Evolutionary conservation across 2,113 vertebrate species (phyloP).

Genomic region (Agapornis roseicollis): DNA sequence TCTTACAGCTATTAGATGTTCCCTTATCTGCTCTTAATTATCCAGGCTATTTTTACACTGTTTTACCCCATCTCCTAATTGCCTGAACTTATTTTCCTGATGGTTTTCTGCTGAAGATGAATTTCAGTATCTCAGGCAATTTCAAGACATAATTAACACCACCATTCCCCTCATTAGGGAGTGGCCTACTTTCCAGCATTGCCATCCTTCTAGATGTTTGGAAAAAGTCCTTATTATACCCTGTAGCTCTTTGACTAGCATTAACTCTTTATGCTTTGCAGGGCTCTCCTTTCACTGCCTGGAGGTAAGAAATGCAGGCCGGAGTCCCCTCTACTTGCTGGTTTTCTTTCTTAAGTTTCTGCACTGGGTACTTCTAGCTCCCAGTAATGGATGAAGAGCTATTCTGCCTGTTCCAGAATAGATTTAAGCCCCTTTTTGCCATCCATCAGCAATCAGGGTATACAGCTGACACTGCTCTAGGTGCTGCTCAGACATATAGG

Average conservation of each 20-base stretch:
- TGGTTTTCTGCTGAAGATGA: constrained; percentile 46
- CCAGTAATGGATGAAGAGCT: not conserved
- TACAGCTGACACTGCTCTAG: not conserved
- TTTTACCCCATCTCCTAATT: constrained; percentile 19
- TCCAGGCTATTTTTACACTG: constrained; percentile 40
- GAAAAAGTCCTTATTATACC: not conserved
- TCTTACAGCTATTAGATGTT: not conserved
- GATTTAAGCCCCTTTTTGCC: not conserved
- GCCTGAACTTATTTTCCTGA: constrained; percentile 34
- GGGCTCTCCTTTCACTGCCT: not conserved
- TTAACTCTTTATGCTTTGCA: not conserved
- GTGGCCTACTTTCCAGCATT: constrained; percentile 34
- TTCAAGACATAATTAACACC: constrained; percentile 38
- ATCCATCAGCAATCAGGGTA: not conserved
- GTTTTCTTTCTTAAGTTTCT: not conserved
- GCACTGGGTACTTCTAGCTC: not conserved
- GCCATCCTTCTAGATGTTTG: not conserved
- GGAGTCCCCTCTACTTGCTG: accelerated
- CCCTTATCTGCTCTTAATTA: constrained; percentile 41
- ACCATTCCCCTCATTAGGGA: constrained; percentile 49
- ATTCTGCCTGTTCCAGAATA: not conserved
- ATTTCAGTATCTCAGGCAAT: constrained; percentile 47
- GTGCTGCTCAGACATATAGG: not conserved
- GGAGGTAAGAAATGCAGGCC: not conserved
- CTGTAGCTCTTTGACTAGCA: not conserved